These are phyloP conservation scores for Drosophila engyochracea DNA, from an alignment of 2,888 invertebrate species.

Conservation along the genomic window DNA sequence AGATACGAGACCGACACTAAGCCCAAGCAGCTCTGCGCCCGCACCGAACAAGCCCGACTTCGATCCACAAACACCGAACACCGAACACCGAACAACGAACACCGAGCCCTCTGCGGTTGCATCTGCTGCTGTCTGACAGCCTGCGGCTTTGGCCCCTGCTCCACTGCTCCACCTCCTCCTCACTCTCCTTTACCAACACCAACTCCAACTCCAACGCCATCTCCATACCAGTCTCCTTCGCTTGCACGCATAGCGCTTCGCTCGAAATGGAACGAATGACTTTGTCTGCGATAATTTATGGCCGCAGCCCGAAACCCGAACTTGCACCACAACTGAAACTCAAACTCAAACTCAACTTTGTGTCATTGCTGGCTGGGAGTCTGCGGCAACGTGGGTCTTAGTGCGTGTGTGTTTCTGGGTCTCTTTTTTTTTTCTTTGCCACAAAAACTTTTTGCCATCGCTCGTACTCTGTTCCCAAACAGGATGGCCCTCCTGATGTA, in stretches of 20 bases:
- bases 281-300: conserved; percentile 83
- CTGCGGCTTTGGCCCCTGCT: conserved; percentile 36
- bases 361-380: conserved; percentile 56
- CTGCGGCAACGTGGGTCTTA: conserved; percentile 33
- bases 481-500: conserved; percentile 31
- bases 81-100: conserved; percentile 5
- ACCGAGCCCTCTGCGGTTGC: conserved; percentile 30
- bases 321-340: conserved; percentile 61
- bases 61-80: conserved; percentile 7
- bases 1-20: conserved; percentile 69
- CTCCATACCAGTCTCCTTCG: conserved; percentile 24
- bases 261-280: conserved; percentile 81
- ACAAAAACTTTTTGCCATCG: conserved; percentile 63
- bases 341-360: conserved; percentile 65
- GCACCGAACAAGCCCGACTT: conserved; percentile 28
- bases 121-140: conserved; percentile 30
- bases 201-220: conserved; percentile 20
- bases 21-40: conserved; percentile 18
- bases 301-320: conserved; percentile 55
- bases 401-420: conserved; percentile 6
- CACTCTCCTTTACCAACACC: conserved; percentile 18
- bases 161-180: conserved; percentile 4
- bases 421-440: conserved; percentile 8
- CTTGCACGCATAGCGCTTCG: conserved; percentile 57
- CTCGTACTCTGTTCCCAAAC: not conserved